These are phyloP conservation scores for Myiothlypis coronata DNA, from an alignment of 2,797 vertebrate genomes.

Conservation along the genomic window DNA sequence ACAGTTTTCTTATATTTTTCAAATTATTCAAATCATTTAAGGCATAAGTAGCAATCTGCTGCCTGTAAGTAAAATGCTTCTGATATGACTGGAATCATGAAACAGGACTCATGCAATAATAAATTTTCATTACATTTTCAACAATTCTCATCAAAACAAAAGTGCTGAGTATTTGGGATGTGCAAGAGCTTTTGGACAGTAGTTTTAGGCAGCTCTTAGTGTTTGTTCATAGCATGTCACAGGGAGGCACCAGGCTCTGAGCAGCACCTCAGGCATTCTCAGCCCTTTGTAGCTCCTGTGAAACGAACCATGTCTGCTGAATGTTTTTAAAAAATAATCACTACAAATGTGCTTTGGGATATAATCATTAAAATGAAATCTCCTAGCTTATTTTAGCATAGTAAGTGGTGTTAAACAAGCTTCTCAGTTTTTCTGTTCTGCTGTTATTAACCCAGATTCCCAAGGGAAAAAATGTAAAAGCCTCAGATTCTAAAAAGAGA, in stretches of 20 bases:
- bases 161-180: neutral
- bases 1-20: neutral
- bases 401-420: constrained; percentile 61
- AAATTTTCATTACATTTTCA: neutral
- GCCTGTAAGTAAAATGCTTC: neutral
- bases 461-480: constrained; percentile 37
- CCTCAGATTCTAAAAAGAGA: constrained; percentile 32
- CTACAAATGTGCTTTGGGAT: constrained; percentile 54
- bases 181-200: neutral
- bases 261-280: neutral
- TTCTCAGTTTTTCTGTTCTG: constrained; percentile 47
- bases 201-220: neutral
- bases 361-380: constrained; percentile 55
- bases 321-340: constrained; percentile 53
- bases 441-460: constrained; percentile 63
- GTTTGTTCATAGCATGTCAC: neutral
- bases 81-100: neutral
- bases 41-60: neutral
- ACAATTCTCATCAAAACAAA: neutral
- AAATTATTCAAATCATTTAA: neutral
- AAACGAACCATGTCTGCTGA: constrained; percentile 32
- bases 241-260: neutral
- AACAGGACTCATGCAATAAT: neutral
- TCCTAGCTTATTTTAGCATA: constrained; percentile 48
- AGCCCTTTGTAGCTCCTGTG: neutral